Conservation (phyloP, 2,888 invertebrate genomes). For the Uloborus plumipes region DNA sequence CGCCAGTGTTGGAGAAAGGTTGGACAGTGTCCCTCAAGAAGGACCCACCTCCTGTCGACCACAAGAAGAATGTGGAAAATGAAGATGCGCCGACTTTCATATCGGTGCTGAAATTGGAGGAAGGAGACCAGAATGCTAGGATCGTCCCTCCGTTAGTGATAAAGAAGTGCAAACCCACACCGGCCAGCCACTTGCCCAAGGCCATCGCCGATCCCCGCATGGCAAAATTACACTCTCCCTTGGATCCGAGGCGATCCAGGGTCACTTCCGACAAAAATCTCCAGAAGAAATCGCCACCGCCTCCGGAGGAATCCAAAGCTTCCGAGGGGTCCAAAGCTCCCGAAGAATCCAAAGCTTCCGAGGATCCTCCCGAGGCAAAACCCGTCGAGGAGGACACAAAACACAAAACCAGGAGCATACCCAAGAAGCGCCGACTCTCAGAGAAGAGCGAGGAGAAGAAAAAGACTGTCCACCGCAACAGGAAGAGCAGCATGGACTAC, state of each 20-base stretch:
- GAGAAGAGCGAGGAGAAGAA: slow-evolving; percentile 51
- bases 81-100: neutral
- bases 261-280: neutral
- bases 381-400: no score
- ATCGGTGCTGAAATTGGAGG: neutral
- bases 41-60: neutral
- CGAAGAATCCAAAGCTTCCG: neutral
- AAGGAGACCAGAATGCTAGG: neutral
- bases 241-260: slow-evolving; percentile 19
- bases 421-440: slow-evolving; percentile 39
- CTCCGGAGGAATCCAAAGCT: neutral
- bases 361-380: no score
- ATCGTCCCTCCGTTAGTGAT: neutral
- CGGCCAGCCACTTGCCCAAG: slow-evolving; percentile 55
- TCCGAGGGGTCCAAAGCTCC: neutral
- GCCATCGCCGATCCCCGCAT: slow-evolving; percentile 61
- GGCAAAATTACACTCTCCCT: slow-evolving; percentile 45
- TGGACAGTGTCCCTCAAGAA: neutral
- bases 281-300: slow-evolving; percentile 16
- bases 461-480: slow-evolving; percentile 65
- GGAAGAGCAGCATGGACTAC: slow-evolving; percentile 70
- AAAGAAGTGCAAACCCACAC: slow-evolving; percentile 45
- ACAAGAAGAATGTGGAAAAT: neutral
- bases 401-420: neutral
- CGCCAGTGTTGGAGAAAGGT: slow-evolving; percentile 17